Conservation (phyloP, 2,888 invertebrate species). For the Xanthia icteritia region DNA sequence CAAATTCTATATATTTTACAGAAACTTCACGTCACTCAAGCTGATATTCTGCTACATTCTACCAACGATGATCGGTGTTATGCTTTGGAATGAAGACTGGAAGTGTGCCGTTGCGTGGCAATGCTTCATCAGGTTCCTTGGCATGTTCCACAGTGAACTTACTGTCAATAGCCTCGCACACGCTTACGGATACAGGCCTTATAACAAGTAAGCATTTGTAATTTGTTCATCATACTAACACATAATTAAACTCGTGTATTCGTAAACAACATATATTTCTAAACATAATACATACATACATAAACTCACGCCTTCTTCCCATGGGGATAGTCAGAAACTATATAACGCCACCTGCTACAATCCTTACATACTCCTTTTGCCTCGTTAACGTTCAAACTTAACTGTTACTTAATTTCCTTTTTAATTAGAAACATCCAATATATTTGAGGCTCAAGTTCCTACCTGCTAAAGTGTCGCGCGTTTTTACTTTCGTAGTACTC, state of each 20-base stretch:
- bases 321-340: no score
- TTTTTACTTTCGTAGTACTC: neutral
- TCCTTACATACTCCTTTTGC: no score
- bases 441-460: constrained; percentile 2
- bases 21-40: constrained; percentile 93
- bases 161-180: constrained; percentile 97
- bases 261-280: constrained; percentile 34
- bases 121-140: constrained; percentile 93
- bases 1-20: constrained; percentile 65
- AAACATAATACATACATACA: constrained; percentile 13
- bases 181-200: constrained; percentile 91
- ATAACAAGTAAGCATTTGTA: constrained; percentile 82
- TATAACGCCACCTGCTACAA: no score
- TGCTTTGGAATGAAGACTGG: constrained; percentile 93
- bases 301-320: no score
- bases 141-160: constrained; percentile 96
- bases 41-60: constrained; percentile 93
- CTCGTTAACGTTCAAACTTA: no score
- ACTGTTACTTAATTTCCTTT: constrained; percentile 32
- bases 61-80: constrained; percentile 93
- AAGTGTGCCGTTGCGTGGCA: constrained; percentile 93
- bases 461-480: neutral
- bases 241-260: constrained; percentile 27
- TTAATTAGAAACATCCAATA: constrained; percentile 43
- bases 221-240: constrained; percentile 30